Conservation (phyloP, 2,113 vertebrate genomes). For the Dendrocopos noguchii region DNA sequence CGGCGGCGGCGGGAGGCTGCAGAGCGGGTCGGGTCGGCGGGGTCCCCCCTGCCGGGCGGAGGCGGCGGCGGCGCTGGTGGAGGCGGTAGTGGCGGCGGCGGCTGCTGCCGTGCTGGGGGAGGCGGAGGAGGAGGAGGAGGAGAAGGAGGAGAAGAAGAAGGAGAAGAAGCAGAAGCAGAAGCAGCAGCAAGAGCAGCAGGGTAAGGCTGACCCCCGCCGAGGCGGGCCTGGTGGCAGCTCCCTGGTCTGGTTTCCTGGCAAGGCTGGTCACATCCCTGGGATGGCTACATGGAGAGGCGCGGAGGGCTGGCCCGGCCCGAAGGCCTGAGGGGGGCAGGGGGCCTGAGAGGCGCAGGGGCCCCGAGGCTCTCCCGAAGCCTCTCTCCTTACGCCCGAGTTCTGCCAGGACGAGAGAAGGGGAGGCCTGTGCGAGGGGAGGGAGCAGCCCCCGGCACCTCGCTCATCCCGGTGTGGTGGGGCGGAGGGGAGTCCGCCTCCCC, state of each 20-base stretch:
- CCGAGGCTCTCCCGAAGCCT: neutral
- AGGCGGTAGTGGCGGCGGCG: slow-evolving; percentile 39
- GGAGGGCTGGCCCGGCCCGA: neutral
- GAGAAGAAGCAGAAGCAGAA: neutral
- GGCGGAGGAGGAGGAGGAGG: slow-evolving; percentile 37
- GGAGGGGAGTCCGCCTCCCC: neutral
- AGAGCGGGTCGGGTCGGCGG: slow-evolving; percentile 59
- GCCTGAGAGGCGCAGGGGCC: neutral
- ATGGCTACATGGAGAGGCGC: neutral
- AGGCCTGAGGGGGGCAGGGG: neutral
- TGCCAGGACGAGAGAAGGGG: neutral
- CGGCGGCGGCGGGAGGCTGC: slow-evolving; percentile 80
- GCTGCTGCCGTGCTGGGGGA: slow-evolving; percentile 30
- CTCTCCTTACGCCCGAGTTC: neutral
- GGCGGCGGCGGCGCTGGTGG: slow-evolving; percentile 58
- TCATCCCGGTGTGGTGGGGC: neutral
- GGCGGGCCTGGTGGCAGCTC: slow-evolving; percentile 21
- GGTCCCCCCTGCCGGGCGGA: slow-evolving; percentile 74
- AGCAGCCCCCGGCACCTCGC: neutral
- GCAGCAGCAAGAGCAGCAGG: slow-evolving; percentile 38
- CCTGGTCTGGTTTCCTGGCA: neutral
- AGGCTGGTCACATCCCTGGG: neutral
- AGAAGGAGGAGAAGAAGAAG: neutral
- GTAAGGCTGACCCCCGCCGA: slow-evolving; percentile 41
- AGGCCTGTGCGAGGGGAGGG: neutral